These are phyloP conservation scores for Leuciscus idus DNA, from an alignment of 2,113 vertebrate genomes.

Conservation along the genomic window DNA sequence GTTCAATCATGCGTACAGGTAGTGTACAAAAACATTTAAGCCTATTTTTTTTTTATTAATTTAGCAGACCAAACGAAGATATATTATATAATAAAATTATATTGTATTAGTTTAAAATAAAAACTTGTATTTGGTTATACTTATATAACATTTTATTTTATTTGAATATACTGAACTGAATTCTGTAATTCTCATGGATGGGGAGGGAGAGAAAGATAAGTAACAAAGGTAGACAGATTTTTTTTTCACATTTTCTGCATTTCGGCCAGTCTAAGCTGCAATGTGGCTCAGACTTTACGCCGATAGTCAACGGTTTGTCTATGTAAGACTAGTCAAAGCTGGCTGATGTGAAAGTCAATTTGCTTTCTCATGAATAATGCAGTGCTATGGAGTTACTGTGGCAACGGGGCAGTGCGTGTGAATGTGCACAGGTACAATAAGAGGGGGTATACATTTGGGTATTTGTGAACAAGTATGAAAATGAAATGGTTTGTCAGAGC, in stretches of 20 bases:
- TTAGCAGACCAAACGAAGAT: not conserved
- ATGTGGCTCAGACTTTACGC: not conserved
- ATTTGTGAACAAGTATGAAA: not conserved
- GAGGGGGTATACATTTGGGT: not conserved
- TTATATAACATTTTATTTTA: not conserved
- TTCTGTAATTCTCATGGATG: not conserved
- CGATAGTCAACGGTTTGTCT: not conserved
- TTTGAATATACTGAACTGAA: not conserved
- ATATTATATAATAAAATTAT: not conserved
- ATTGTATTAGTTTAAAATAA: not conserved
- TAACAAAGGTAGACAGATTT: not conserved
- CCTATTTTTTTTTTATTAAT: not conserved
- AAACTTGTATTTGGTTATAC: not conserved
- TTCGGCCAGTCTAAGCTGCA: not conserved
- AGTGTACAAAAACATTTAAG: too few species aligned
- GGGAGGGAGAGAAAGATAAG: not conserved
- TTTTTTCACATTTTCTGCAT: not conserved
- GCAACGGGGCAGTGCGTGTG: not conserved
- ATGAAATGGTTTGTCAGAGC: constrained; percentile 23
- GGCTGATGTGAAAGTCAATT: constrained; percentile 17
- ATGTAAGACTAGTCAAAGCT: not conserved
- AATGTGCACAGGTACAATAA: not conserved
- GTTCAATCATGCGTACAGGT: not conserved
- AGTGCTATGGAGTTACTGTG: constrained; percentile 11
- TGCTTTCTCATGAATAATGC: constrained; percentile 20